Evolutionary conservation across 1,140 invertebrate genomes (phyloP), one percentile per base, ranked within the genome.

Genomic region (Solenopsis invicta): DNA sequence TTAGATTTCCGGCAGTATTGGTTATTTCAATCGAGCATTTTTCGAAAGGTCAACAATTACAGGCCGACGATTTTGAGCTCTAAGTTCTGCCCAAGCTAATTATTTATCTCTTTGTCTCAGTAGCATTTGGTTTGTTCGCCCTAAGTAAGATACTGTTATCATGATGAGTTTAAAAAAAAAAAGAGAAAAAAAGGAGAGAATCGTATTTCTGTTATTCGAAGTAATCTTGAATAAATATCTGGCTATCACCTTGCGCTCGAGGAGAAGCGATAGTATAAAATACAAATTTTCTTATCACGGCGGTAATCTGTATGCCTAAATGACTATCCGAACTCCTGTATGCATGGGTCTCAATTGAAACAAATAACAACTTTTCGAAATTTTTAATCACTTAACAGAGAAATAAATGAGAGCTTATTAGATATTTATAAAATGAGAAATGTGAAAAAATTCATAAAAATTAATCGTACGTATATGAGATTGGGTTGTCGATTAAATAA

Each of bases 241-340:
- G 16, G 41, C 18, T n/a, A 69, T 85, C 50, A 29, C 5, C 61
- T 85, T 69, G 54, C 16, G 45, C 18, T 3, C 21, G n/a, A 34
- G 88, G 80, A 87, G 77, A 16, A 10, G n/a, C 18, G 56, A 37
- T 6, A 13, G 56, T 74, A 59, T 16, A 61, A 86, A 86, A 71
- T 82, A 74, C 24, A 88, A 86, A 80, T 89, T 77, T 86, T 81
- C 72, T 89, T 89, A 89, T 89, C 87, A 69, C 12, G 54, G 1
- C 8, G n/a, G 48, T 24, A 56, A 75, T 84, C 41, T 75, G 24
- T 72, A 74, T 82, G 18, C 71, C 13, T 48, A 75, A 62, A 62
- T 85, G 56, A 85, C 34, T 85, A 24, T 37, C n/a, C 61, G 37
- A 80, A 56, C 12, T 75, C 24, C n/a, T 24, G 13, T 37, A 67